Evolutionary conservation across 2,113 vertebrate genomes (phyloP).

Genomic region (Prinia subflava): DNA sequence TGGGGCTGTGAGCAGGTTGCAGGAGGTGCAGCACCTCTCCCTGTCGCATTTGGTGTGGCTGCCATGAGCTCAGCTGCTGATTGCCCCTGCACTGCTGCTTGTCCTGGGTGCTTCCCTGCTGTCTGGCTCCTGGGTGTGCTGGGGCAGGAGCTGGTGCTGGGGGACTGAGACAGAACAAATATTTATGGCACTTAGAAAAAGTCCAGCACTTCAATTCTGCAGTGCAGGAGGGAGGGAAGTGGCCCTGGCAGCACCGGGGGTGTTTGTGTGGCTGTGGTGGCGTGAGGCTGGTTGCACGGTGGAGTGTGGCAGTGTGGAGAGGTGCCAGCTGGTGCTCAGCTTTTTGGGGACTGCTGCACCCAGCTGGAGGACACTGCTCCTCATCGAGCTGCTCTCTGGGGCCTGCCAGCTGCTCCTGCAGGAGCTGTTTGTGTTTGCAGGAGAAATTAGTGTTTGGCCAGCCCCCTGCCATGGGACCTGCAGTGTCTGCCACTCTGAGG

Average conservation of each 20-base stretch:
- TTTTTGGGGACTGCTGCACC: not conserved
- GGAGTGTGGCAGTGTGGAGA: not conserved
- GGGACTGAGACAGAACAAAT: accelerated
- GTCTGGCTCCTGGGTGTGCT: not conserved
- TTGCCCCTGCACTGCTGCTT: not conserved
- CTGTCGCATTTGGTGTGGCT: not conserved
- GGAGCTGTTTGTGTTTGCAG: not conserved
- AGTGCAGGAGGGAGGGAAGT: not conserved
- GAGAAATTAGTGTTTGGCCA: not conserved
- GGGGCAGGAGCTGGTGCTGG: not conserved
- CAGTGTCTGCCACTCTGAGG: accelerated
- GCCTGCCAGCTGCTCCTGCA: not conserved
- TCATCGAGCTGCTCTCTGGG: accelerated
- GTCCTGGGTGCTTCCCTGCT: not conserved
- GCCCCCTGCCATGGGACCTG: accelerated
- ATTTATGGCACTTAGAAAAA: not conserved
- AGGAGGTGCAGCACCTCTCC: not conserved
- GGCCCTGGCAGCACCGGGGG: not conserved
- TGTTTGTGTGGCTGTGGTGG: not conserved
- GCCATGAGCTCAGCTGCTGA: not conserved
- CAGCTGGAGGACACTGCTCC: not conserved
- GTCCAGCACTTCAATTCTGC: not conserved
- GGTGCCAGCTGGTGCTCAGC: not conserved
- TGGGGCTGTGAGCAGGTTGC: not conserved
- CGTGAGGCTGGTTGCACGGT: not conserved